Conservation (phyloP, 2,888 invertebrate genomes). For the Eupithecia abbreviata region DNA sequence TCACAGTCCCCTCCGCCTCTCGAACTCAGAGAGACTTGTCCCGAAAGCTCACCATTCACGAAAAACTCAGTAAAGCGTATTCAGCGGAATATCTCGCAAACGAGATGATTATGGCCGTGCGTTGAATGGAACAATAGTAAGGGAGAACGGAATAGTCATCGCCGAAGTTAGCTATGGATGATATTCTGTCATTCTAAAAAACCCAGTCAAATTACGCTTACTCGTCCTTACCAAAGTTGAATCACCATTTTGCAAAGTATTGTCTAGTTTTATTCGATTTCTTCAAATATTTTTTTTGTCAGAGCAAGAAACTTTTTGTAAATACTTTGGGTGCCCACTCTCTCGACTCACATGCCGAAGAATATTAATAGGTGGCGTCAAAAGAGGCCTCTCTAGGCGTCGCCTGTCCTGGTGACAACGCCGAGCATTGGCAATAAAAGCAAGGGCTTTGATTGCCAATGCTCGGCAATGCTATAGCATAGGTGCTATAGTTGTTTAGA, state of each 20-base stretch:
- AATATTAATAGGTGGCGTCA: too few species aligned
- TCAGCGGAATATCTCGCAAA: neutral
- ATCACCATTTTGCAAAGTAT: too few species aligned
- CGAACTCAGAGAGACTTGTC: neutral
- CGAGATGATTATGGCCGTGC: neutral
- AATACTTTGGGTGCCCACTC: neutral
- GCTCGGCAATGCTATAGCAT: too few species aligned
- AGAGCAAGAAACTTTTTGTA: neutral
- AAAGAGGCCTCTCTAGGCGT: too few species aligned
- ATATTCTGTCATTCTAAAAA: neutral
- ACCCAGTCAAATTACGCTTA: neutral
- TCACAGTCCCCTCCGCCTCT: neutral
- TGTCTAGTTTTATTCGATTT: neutral
- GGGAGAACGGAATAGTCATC: neutral
- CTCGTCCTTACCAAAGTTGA: neutral
- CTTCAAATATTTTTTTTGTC: neutral
- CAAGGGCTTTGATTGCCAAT: too few species aligned
- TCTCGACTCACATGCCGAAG: too few species aligned
- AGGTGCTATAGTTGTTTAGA: too few species aligned
- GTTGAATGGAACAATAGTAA: neutral
- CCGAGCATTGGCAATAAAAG: neutral
- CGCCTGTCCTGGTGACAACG: neutral
- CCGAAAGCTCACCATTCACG: neutral
- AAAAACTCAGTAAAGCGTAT: neutral
- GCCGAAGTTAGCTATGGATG: neutral